Base-by-base conservation (phyloP, 2,797 vertebrate genomes). In the Microtus obscurus region DNA sequence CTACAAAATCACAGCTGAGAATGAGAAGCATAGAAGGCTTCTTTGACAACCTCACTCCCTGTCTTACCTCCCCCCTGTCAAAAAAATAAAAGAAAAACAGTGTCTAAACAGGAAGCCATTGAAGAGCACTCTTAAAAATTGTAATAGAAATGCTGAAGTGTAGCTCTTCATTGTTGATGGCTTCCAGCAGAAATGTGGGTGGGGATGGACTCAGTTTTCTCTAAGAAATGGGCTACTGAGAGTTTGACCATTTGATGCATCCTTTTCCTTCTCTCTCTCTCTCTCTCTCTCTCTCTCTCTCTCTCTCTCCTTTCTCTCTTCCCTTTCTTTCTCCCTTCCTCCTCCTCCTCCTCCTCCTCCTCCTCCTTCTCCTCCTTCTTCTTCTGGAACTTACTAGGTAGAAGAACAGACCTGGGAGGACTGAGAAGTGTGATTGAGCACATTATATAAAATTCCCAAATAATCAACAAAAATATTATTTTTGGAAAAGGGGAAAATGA, bases 381-480 rank as follows among this genome's bases (percentile, higher is more conserved):
- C 53, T 21, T 56, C 53, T 56, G 19, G 69, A 73, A 73, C 21
- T 73, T 23, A 25, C 21, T 12, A 73, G 37, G 21, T 40, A 40
- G 71, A 37, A 3, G 10, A 73, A 73, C 2, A 5, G 37, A 73
- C 37, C 37, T 40, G 71, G 71, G 21, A 73, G 21, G 37, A 23
- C 71, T 40, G 37, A 40, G 71, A 40, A 73, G 5, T 73, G 9
- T 71, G n/a, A 71, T 17, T 6, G 19, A n/a, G 34, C 4, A 2
- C n/a, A 40, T 25, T 40, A 40, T 40, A 25, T 40, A 23, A 40
- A 21, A 73, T 40, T 11, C 37, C 21, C 37, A 73, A 73, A 40
- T 73, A 73, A 73, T 34, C 29, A 14, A 53, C 71, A 80, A 96
- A 79, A 56, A 69, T 12, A 71, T 63, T 56, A 71, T 71, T 56